A percentile compares a stretch with the other conserved stretches of the same genome.
These are phyloP conservation scores for Sphaerodactylus townsendi DNA, from an alignment of 2,113 vertebrate species.

Conservation along the genomic window DNA sequence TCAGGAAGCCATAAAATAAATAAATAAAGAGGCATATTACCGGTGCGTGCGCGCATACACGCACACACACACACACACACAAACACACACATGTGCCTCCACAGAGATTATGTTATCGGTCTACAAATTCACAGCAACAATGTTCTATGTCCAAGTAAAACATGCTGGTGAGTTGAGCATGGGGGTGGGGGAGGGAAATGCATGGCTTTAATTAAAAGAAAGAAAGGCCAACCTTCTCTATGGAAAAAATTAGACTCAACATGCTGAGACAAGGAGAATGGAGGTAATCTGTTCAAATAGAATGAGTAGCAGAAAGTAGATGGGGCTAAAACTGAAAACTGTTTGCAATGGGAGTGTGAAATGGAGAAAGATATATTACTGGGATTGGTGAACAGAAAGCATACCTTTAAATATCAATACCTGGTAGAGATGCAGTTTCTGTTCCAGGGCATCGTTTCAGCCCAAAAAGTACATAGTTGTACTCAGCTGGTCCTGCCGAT, in stretches of 20 bases:
- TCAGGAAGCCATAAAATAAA: slow-evolving; percentile 42
- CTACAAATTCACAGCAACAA: slow-evolving; percentile 47
- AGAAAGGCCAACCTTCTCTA: slow-evolving; percentile 62
- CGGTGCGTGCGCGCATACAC: slow-evolving; percentile 46
- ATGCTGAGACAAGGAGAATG: slow-evolving; percentile 56
- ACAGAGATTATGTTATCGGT: slow-evolving; percentile 34
- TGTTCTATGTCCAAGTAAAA: slow-evolving; percentile 51
- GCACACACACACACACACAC: slow-evolving; percentile 26
- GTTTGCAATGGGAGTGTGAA: slow-evolving; percentile 56
- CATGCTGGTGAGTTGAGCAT: slow-evolving; percentile 41
- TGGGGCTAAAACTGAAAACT: slow-evolving; percentile 40
- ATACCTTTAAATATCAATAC: slow-evolving; percentile 50
- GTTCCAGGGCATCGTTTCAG: too few species aligned
- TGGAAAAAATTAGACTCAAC: slow-evolving; percentile 60
- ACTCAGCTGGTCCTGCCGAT: too few species aligned
- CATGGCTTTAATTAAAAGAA: slow-evolving; percentile 63
- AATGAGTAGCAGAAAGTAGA: slow-evolving; percentile 59
- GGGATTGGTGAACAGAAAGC: slow-evolving; percentile 43
- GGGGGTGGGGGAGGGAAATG: slow-evolving; percentile 42
- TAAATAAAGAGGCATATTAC: slow-evolving; percentile 21
- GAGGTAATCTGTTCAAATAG: slow-evolving; percentile 60
- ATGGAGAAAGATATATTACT: not conserved
- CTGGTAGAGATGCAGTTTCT: slow-evolving; percentile 41
- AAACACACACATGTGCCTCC: slow-evolving; percentile 49
- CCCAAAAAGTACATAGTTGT: too few species aligned